These are phyloP conservation scores for Drosophila mojavensis DNA, from an alignment of 1,140 invertebrate genomes.

Conservation along the genomic window DNA sequence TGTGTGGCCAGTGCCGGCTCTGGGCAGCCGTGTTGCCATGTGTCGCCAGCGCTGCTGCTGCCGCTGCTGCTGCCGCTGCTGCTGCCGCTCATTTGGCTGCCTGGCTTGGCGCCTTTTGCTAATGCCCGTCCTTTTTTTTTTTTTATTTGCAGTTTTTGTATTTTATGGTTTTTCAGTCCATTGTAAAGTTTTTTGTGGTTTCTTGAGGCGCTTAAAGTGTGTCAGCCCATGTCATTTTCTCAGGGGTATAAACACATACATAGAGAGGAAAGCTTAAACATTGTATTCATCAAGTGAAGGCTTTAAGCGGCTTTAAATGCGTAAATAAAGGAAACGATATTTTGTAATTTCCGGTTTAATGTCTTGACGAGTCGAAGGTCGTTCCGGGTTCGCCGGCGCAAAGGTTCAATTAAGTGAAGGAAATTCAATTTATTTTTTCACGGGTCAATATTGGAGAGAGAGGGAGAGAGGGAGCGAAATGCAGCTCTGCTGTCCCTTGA, in stretches of 20 bases:
- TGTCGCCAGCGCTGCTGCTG: slow-evolving; percentile 10
- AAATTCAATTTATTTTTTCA: not conserved
- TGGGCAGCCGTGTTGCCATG: slow-evolving; percentile 1
- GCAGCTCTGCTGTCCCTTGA: too few species aligned
- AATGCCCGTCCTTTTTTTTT: not conserved
- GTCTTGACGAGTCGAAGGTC: not conserved
- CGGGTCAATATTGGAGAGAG: not conserved
- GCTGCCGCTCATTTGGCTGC: slow-evolving; percentile 12
- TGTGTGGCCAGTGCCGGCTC: not conserved
- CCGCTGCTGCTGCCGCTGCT: not conserved
- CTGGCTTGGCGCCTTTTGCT: slow-evolving; percentile 11
- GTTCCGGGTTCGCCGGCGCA: not conserved
- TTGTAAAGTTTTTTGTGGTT: slow-evolving; percentile 23
- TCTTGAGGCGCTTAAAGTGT: slow-evolving; percentile 7
- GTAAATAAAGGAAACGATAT: too few species aligned
- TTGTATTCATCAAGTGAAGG: too few species aligned
- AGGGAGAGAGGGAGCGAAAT: too few species aligned
- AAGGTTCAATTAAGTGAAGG: slow-evolving; percentile 1
- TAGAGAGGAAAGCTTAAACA: too few species aligned
- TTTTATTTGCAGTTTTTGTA: slow-evolving; percentile 5
- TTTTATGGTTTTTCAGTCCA: slow-evolving; percentile 7
- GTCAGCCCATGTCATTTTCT: not conserved
- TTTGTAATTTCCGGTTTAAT: not conserved
- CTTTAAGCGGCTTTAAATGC: too few species aligned
- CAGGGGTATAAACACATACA: not conserved